These are phyloP conservation scores for Dipodomys spectabilis DNA, from an alignment of 2,113 vertebrate genomes.

Conservation along the genomic window DNA sequence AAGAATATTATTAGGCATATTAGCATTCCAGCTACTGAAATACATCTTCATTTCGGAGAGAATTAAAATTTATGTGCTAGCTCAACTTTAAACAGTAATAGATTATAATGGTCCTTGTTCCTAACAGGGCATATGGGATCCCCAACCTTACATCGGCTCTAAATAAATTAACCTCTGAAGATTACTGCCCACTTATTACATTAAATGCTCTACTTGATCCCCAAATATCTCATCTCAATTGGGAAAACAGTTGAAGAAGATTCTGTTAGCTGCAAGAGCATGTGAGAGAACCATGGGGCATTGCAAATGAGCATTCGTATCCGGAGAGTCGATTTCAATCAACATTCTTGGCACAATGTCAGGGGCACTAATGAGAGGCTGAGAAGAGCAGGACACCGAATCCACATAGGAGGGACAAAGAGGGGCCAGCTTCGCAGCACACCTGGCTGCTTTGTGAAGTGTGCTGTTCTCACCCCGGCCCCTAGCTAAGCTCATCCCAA, in stretches of 20 bases:
- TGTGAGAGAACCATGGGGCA: constrained; percentile 48
- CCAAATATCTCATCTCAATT: constrained; percentile 79
- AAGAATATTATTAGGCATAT: constrained; percentile 66
- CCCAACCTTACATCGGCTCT: constrained; percentile 72
- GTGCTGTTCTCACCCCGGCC: not conserved
- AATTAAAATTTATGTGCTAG: constrained; percentile 78
- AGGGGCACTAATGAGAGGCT: constrained; percentile 74
- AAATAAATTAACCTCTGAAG: constrained; percentile 81
- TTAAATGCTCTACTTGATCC: constrained; percentile 79
- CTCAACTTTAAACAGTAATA: constrained; percentile 79
- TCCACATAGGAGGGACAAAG: not conserved
- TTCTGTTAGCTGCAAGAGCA: constrained; percentile 54
- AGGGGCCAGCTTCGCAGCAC: constrained; percentile 9
- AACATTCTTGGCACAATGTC: constrained; percentile 74
- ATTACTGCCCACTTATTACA: constrained; percentile 79
- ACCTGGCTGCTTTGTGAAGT: constrained; percentile 53
- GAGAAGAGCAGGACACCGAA: constrained; percentile 59
- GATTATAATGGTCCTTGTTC: constrained; percentile 75
- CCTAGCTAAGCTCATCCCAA: not conserved
- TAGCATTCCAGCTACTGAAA: constrained; percentile 64
- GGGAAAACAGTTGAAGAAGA: constrained; percentile 76
- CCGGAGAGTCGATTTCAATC: constrained; percentile 73
- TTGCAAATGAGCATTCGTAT: constrained; percentile 63
- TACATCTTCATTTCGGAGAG: constrained; percentile 76
- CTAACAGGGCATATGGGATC: constrained; percentile 76